Percentiles rank a stretch among this genome's conserved stretches.
Conservation (phyloP, 2,888 invertebrate species). For the Stenurella melanura region DNA sequence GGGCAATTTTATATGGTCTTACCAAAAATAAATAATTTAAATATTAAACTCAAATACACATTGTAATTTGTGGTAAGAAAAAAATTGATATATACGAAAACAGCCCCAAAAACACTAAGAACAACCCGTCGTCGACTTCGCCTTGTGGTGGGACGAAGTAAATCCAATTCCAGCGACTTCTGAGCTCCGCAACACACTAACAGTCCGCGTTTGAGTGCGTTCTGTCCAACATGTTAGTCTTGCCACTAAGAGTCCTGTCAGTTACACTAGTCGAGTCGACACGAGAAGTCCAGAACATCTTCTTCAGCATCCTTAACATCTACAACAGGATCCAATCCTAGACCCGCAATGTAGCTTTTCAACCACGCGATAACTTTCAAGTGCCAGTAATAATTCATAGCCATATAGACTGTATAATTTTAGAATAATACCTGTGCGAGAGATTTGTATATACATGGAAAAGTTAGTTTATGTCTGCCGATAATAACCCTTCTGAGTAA, state of each 20-base stretch:
- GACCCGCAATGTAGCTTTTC: conserved; percentile 26
- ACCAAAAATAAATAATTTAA: background rate
- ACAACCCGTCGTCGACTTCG: conserved; percentile 22
- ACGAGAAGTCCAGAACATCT: conserved; percentile 37
- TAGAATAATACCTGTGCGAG: conserved; percentile 16
- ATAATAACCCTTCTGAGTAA: conserved; percentile 3
- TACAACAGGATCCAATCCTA: conserved; percentile 31
- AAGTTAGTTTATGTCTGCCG: conserved; percentile 11
- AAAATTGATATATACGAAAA: background rate
- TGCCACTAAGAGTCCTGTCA: conserved; percentile 40
- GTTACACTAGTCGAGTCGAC: conserved; percentile 34
- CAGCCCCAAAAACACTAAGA: conserved; percentile 29
- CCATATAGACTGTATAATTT: conserved; percentile 2
- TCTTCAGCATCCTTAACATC: conserved; percentile 28
- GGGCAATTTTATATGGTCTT: background rate
- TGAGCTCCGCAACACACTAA: conserved; percentile 33
- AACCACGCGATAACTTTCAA: background rate
- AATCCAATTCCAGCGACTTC: conserved; percentile 39
- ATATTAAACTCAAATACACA: background rate
- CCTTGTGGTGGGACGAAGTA: conserved; percentile 30
- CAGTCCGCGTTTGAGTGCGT: conserved; percentile 39
- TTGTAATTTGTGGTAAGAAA: background rate
- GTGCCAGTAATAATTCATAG: conserved; percentile 36
- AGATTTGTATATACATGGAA: background rate
- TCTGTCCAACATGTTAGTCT: conserved; percentile 43